These are phyloP conservation scores for Octopus sinensis DNA, from an alignment of 1,140 invertebrate genomes.

Conservation along the genomic window DNA sequence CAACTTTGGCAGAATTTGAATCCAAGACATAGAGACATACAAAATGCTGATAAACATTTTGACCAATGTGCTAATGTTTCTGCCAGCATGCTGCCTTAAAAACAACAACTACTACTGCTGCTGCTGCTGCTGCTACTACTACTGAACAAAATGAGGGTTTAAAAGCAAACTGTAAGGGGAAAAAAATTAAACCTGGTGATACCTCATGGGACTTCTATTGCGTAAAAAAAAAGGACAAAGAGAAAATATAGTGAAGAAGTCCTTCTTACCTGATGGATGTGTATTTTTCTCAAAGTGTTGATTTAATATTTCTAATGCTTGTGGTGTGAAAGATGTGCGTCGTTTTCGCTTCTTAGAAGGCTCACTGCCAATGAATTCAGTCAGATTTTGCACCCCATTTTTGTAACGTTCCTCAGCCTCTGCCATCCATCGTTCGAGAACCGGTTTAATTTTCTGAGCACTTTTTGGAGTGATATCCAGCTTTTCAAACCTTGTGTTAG, in stretches of 20 bases:
- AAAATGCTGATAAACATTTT: too few relatives aligned
- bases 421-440: conserved; percentile 96
- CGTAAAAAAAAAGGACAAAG: background rate
- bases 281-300: conserved; percentile 94
- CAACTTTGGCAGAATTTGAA: too few relatives aligned
- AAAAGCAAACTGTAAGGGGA: too few relatives aligned
- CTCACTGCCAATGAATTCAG: conserved; percentile 92
- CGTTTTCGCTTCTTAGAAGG: conserved; percentile 94
- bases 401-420: conserved; percentile 71
- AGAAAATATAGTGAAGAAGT: background rate
- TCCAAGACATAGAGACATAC: too few relatives aligned
- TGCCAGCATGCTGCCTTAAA: too few relatives aligned
- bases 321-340: conserved; percentile 92
- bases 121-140: too few relatives aligned
- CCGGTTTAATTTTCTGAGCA: conserved; percentile 98
- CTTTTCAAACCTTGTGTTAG: conserved; percentile 88
- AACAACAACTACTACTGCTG: too few relatives aligned
- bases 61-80: too few relatives aligned
- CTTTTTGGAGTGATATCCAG: conserved; percentile 98
- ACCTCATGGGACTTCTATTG: too few relatives aligned
- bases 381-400: conserved; percentile 71
- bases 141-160: too few relatives aligned
- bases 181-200: too few relatives aligned
- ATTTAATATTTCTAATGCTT: conserved; percentile 90
- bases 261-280: conserved; percentile 85